phyloP scores from a whole-genome alignment of 2,113 vertebrate genomes.

The Sylvia atricapilla region DNA sequence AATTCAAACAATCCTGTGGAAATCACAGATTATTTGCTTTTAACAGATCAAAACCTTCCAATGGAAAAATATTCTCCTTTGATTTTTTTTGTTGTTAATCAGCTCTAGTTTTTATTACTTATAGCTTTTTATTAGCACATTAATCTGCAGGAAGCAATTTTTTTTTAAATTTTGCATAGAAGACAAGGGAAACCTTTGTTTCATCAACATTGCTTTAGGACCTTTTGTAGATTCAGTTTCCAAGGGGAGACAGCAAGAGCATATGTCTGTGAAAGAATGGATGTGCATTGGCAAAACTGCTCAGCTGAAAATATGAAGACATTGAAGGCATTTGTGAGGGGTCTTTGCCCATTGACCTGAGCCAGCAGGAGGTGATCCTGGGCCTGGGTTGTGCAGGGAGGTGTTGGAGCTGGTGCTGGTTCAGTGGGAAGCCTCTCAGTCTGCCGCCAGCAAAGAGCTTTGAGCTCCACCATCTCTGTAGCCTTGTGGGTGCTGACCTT shows the following conservation, averaged over 20 bases:
- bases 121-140: neutral
- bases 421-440: accelerated
- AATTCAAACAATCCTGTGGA: neutral
- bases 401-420: neutral
- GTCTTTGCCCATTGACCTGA: neutral
- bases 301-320: neutral
- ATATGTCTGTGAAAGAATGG: neutral
- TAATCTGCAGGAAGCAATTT: neutral
- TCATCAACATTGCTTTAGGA: neutral
- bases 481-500: neutral
- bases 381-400: neutral
- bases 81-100: neutral
- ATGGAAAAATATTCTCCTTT: neutral
- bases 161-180: neutral
- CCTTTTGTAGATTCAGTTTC: neutral
- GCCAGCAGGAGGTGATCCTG: neutral
- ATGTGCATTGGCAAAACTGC: neutral
- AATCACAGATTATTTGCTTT: neutral
- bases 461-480: neutral
- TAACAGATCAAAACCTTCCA: neutral
- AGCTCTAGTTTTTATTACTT: neutral
- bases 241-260: neutral
- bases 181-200: neutral
- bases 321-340: neutral
- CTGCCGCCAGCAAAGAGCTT: neutral